These are phyloP conservation scores for Scytalopus superciliaris DNA, from an alignment of 2,113 vertebrate genomes.

Conservation along the genomic window DNA sequence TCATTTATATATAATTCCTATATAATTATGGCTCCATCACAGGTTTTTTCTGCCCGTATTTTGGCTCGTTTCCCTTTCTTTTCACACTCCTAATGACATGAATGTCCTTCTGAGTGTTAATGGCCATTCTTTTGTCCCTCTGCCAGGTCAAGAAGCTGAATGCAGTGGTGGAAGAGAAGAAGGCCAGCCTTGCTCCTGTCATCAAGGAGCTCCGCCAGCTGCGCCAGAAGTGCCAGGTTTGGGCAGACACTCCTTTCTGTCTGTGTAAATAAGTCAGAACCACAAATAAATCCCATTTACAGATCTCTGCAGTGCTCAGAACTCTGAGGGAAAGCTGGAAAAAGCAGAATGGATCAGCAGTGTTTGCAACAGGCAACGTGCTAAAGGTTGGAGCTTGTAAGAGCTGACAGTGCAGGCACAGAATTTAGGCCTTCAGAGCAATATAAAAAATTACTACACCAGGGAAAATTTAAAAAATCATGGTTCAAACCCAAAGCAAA, in stretches of 20 bases:
- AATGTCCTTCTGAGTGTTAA: background rate
- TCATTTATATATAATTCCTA: background rate
- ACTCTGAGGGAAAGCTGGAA: background rate
- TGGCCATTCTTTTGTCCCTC: slow-evolving; percentile 7
- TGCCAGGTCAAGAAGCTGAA: slow-evolving; percentile 92
- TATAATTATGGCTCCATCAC: background rate
- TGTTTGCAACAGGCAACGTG: background rate
- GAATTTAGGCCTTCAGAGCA: background rate
- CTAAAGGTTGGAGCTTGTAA: background rate
- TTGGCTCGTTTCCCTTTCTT: background rate
- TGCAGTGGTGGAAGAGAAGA: slow-evolving; percentile 87
- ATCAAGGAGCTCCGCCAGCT: slow-evolving; percentile 92
- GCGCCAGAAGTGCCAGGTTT: slow-evolving; percentile 88
- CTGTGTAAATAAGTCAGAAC: background rate
- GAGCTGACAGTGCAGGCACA: background rate
- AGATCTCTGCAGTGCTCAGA: background rate
- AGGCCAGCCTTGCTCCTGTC: slow-evolving; percentile 89
- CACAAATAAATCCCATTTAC: background rate
- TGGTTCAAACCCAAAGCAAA: background rate
- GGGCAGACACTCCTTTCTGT: background rate
- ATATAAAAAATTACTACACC: background rate
- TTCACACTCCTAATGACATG: background rate
- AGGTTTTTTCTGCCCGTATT: background rate
- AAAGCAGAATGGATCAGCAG: background rate
- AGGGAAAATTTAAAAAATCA: background rate